Evolutionary conservation across 64 coral and sea anemone genomes (phyloP), one percentile per base, ranked within the genome.

Genomic region (Porites lutea): DNA sequence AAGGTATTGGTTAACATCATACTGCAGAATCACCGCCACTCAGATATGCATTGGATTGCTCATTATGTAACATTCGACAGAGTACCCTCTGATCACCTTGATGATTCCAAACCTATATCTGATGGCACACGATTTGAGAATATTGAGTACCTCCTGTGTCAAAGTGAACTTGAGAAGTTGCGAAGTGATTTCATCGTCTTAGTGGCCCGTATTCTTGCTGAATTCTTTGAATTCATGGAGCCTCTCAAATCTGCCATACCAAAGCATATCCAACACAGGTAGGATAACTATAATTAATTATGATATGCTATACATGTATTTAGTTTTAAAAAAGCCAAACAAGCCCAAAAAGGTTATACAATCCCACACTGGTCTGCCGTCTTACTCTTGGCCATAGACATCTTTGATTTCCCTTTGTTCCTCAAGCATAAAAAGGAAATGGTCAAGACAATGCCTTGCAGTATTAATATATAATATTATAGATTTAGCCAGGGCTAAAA

Each of bases 211-310:
- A 71, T 92, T 51, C 72, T 92, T 23, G 69, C 52, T 27, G 59
- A 92, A 50, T 92, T 86, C 70, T 86, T 92, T 85, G 23, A 70
- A 45, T 92, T 84, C 65, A 55, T 86, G 66, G 71, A 85, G 70
- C 79, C 18, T 48, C 27, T 85, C 82, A 84, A 66, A n/a, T 46
- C 53, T 72, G 69, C 61, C 27, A 52, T 92, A 44, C 90, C 90
- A 86, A 53, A 52, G 49, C 90, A 92, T 81, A 92, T 92, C 59
- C 43, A 86, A 74, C 90, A 92, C 73, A 20, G n/a, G 90, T 86
- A 82, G 68, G n/a, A 23, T 7, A 27, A 71, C 22, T n/a, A 19
- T 21, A 71, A 27, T 71, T 71, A 68, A 21, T 67, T 67, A 67
- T 11, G 65, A 67, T 67, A 67, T 71, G 68, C 20, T 71, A 43